Evolutionary conservation across 2,113 vertebrate genomes (phyloP), one percentile per base, ranked within the genome.

Genomic region (Gymnogyps californianus): DNA sequence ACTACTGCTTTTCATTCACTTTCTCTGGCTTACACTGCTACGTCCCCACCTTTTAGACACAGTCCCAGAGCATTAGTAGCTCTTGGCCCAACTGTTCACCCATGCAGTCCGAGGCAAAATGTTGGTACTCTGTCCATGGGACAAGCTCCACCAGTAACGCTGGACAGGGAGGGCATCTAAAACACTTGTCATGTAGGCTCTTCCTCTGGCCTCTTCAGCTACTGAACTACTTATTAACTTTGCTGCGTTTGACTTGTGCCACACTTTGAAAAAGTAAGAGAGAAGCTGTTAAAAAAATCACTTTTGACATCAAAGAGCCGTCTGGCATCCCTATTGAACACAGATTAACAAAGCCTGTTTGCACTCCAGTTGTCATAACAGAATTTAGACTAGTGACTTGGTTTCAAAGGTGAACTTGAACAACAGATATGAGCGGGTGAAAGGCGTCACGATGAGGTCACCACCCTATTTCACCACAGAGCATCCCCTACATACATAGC

Each of bases 341-440:
- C 61, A 75, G 72, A 74, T 81, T 64, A 93, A 94, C 55, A 67
- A 78, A 83, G 79, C 51, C 76, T 86, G 62, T 83, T 89, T 90
- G 76, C 72, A 66, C 36, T 70, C 67, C 51, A 61, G 81, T 69
- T 94, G 81, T 96, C 91, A 95, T 70, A 94, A 87, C 74, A 90
- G 42, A 88, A 77, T 52, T 93, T 9, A 95, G 66, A 69, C 46
- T 20, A n/a, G 58, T n/a, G 55, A 47, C 71, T 91, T 58, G 78
- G 64, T 91, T 93, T 83, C 94, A 93, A 83, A 96, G 93, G 95
- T 96, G 91, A 97, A 93, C 79, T 36, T 70, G 62, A 94, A 71
- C 86, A 79, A 64, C 55, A 95, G 75, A 85, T 87, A 93, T 0
- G 11, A 84, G 89, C 72, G 91, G 86, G 72, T 69, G 77, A 89